phyloP scores from a whole-genome alignment of 2,797 vertebrate genomes.

The Rhyacichthys aspro region DNA sequence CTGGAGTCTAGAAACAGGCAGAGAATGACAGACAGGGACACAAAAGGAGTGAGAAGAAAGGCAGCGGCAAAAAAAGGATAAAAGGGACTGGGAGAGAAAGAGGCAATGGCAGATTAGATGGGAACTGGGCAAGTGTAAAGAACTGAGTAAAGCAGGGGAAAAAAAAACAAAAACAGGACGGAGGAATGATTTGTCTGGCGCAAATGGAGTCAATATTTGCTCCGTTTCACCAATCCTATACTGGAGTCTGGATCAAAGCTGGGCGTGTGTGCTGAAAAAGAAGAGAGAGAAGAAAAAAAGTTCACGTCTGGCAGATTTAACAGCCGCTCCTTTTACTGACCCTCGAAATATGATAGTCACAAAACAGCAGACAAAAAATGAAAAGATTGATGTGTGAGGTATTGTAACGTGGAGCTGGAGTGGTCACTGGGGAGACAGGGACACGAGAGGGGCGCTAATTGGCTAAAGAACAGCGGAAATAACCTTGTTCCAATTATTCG shows the following conservation, averaged over 20 bases:
- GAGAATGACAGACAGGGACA: constrained; percentile 58
- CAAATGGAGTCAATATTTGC: constrained; percentile 82
- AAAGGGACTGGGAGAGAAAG: constrained; percentile 70
- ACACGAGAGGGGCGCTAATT: constrained; percentile 60
- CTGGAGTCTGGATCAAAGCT: constrained; percentile 68
- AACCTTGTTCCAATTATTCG: constrained; percentile 74
- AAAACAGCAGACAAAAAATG: constrained; percentile 5
- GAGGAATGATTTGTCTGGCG: constrained; percentile 62
- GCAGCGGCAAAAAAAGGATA: constrained; percentile 57
- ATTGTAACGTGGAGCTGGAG: constrained; percentile 48
- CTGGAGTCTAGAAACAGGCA: constrained; percentile 29
- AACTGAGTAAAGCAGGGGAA: constrained; percentile 23
- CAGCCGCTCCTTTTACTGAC: constrained; percentile 24
- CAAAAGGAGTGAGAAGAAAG: constrained; percentile 66
- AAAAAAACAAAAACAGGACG: constrained; percentile 42
- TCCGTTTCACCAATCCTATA: constrained; percentile 72
- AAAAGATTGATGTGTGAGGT: constrained; percentile 13
- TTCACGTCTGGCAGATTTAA: constrained; percentile 33
- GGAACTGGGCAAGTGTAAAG: constrained; percentile 52
- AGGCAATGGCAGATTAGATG: constrained; percentile 71
- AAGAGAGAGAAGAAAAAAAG: constrained; percentile 39
- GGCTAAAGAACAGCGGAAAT: constrained; percentile 66
- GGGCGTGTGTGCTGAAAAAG: constrained; percentile 38
- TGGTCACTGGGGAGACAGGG: constrained; percentile 37
- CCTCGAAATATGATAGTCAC: not conserved